Percentiles rank a stretch among this genome's conserved stretches.
Evolutionary conservation across 2,888 invertebrate species (phyloP).

Genomic region (Euspilapteryx auroguttella): DNA sequence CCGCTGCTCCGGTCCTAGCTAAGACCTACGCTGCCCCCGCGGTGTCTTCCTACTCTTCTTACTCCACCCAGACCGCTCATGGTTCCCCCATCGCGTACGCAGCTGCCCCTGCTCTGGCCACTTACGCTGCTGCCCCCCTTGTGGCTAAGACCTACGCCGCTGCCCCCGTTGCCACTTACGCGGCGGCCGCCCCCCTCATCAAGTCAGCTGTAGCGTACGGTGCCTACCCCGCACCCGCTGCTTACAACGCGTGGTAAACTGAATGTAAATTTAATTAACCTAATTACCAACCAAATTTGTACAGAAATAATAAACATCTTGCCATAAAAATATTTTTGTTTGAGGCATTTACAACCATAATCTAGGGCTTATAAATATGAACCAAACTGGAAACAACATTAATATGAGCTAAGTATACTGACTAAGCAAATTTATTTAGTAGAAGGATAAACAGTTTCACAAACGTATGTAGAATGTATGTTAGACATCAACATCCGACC

Average conservation of each 20-base stretch:
- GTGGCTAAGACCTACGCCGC: constrained; percentile 9
- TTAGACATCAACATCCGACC: no score
- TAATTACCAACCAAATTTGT: not conserved
- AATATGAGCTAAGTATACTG: no score
- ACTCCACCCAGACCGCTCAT: constrained; percentile 32
- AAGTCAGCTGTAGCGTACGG: constrained; percentile 53
- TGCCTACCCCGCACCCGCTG: constrained; percentile 66
- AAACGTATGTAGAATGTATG: no score
- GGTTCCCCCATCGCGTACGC: constrained; percentile 21
- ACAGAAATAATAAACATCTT: not conserved
- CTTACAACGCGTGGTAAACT: constrained; percentile 67
- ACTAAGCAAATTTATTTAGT: no score
- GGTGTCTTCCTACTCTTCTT: constrained; percentile 11
- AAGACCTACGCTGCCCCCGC: constrained; percentile 10
- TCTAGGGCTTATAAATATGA: no score
- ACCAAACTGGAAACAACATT: no score
- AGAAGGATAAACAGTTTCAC: no score
- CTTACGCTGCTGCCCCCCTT: constrained; percentile 7
- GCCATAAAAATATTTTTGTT: no score
- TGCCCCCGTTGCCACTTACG: constrained; percentile 10
- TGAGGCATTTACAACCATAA: no score
- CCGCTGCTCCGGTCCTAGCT: constrained; percentile 7
- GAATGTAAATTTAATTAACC: constrained; percentile 13
- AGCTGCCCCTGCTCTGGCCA: constrained; percentile 7
- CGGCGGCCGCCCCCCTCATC: constrained; percentile 25